phyloP scores from a whole-genome alignment of 2,888 invertebrate genomes.

The Agonopterix arenella region DNA sequence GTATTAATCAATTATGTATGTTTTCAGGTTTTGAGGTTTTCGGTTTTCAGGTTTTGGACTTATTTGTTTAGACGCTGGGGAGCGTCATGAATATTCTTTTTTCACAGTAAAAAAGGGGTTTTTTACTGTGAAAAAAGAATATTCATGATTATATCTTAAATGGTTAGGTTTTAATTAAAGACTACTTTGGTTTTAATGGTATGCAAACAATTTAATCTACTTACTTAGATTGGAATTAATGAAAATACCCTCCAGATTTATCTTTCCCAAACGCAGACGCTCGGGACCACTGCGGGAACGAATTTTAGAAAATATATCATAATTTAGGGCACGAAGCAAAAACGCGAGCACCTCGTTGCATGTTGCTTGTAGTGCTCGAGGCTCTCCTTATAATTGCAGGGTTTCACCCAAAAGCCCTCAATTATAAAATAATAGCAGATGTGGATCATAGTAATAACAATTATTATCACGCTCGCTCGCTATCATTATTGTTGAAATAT shows the following conservation, averaged over 20 bases:
- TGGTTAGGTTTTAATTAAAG: no score
- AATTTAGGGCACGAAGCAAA: slow-evolving; percentile 62
- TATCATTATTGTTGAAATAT: slow-evolving; percentile 74
- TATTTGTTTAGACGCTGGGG: no score
- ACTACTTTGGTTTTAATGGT: no score
- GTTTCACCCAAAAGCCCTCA: slow-evolving; percentile 75
- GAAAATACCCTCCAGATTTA: slow-evolving; percentile 4
- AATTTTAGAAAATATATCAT: slow-evolving; percentile 56
- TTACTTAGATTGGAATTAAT: no score
- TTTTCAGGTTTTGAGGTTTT: no score
- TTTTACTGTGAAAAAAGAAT: no score
- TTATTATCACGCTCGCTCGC: slow-evolving; percentile 73
- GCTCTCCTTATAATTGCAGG: slow-evolving; percentile 74
- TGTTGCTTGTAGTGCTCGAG: slow-evolving; percentile 63
- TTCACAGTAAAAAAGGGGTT: no score
- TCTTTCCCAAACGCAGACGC: slow-evolving; percentile 4
- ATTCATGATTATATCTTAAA: no score
- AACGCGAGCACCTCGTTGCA: slow-evolving; percentile 63
- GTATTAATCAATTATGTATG: no score
- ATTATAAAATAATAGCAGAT: slow-evolving; percentile 77
- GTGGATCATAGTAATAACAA: slow-evolving; percentile 77
- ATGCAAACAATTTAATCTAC: no score
- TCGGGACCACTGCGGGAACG: slow-evolving; percentile 23
- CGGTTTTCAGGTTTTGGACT: no score
- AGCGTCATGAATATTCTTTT: no score